Conservation (phyloP, 2,888 invertebrate genomes). For the Xanthia togata region DNA sequence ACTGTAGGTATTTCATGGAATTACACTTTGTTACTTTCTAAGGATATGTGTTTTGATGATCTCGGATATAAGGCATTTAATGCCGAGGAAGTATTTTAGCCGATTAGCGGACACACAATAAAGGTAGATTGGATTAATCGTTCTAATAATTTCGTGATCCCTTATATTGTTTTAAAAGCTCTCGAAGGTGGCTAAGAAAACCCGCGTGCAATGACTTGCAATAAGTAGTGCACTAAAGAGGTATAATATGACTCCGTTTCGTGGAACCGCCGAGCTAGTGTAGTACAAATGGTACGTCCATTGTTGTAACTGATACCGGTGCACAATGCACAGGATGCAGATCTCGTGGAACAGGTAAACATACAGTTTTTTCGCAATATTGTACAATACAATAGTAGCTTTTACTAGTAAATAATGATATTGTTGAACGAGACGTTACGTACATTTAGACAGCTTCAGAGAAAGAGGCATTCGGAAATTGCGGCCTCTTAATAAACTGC, state of each 20-base stretch:
- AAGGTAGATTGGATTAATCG: background rate
- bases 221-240: background rate
- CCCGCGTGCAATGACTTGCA: background rate
- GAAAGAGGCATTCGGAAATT: background rate
- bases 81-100: background rate
- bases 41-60: background rate
- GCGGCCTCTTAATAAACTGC: background rate
- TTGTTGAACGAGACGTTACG: background rate
- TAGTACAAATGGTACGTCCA: conserved; percentile 59
- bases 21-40: background rate
- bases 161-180: background rate
- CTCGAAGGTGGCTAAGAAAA: background rate
- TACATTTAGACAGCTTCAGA: background rate
- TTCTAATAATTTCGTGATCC: background rate
- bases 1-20: background rate
- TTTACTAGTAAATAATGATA: conserved; percentile 18
- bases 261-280: conserved; percentile 48
- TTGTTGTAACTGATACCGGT: conserved; percentile 66
- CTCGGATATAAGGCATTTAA: background rate
- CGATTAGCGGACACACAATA: background rate
- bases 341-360: conserved; percentile 73
- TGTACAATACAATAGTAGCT: conserved; percentile 60
- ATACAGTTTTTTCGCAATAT: conserved; percentile 72
- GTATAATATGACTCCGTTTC: conserved; percentile 44
- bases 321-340: conserved; percentile 79